phyloP scores from a whole-genome alignment of 2,113 vertebrate genomes.

The Tetrax tetrax region DNA sequence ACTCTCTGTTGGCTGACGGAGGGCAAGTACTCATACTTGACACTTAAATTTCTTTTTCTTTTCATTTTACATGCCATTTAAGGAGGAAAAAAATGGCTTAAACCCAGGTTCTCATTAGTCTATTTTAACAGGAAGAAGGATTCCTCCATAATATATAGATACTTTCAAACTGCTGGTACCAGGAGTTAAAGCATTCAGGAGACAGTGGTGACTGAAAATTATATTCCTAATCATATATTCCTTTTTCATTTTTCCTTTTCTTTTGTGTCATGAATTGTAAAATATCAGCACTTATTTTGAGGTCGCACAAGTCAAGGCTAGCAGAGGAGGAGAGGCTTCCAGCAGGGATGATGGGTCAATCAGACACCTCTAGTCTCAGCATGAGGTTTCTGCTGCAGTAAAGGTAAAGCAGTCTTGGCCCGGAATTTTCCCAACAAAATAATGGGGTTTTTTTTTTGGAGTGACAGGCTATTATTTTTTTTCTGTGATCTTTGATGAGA shows the following conservation, averaged over 20 bases:
- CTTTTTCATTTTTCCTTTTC: conserved; percentile 52
- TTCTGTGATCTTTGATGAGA: conserved; percentile 33
- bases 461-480: background rate
- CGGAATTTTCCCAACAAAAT: conserved; percentile 75
- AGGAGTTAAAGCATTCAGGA: conserved; percentile 13
- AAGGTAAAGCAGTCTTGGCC: conserved; percentile 48
- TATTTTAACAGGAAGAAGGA: background rate
- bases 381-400: conserved; percentile 48
- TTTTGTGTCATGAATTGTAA: conserved; percentile 66
- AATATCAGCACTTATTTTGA: conserved; percentile 70
- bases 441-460: conserved; percentile 58
- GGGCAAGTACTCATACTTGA: background rate
- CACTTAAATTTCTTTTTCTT: background rate
- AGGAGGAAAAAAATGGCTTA: background rate
- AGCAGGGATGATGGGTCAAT: conserved; percentile 71
- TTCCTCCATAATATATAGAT: background rate
- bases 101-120: background rate
- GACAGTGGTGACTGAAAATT: conserved; percentile 37
- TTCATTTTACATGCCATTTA: background rate
- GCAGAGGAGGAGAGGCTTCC: conserved; percentile 63
- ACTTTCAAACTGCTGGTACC: background rate
- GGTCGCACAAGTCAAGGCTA: conserved; percentile 58
- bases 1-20: background rate
- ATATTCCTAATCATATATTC: conserved; percentile 43
- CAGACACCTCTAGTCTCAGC: conserved; percentile 69